phyloP scores from a whole-genome alignment of 2,888 invertebrate genomes.

The Caenorhabditis zanzibari region DNA sequence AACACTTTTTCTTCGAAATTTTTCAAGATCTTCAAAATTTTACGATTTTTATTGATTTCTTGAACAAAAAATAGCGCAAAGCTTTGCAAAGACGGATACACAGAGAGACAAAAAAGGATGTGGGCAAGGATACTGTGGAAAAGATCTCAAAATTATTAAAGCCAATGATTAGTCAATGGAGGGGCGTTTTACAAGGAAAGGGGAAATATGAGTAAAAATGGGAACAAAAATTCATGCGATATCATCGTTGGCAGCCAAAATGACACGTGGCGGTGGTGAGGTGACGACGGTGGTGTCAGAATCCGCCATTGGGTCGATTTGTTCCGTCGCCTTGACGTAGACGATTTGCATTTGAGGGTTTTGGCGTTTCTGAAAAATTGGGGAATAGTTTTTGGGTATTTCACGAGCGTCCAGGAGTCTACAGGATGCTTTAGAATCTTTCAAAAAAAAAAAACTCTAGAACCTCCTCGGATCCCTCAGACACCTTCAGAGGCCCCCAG shows the following conservation, averaged over 20 bases:
- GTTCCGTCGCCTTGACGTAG: conserved; percentile 37
- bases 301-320: conserved; percentile 1
- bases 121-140: no score
- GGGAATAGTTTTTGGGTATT: neutral
- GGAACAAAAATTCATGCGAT: conserved; percentile 23
- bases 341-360: conserved; percentile 49
- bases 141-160: no score
- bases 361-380: conserved; percentile 49
- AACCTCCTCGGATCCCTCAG: no score
- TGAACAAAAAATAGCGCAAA: neutral
- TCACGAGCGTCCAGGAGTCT: neutral
- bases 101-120: no score
- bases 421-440: neutral
- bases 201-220: no score
- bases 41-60: no score
- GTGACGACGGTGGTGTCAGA: neutral
- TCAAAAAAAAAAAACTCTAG: neutral
- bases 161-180: no score
- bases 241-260: conserved; percentile 54
- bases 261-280: conserved; percentile 63
- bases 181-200: no score
- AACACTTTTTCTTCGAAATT: no score
- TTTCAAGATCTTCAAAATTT: no score
- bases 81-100: no score
- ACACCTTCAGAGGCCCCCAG: no score